Percentiles rank a stretch among this genome's conserved stretches.
These are phyloP conservation scores for Aphelinus atriplicis DNA, from an alignment of 1,140 invertebrate genomes.

Conservation along the genomic window DNA sequence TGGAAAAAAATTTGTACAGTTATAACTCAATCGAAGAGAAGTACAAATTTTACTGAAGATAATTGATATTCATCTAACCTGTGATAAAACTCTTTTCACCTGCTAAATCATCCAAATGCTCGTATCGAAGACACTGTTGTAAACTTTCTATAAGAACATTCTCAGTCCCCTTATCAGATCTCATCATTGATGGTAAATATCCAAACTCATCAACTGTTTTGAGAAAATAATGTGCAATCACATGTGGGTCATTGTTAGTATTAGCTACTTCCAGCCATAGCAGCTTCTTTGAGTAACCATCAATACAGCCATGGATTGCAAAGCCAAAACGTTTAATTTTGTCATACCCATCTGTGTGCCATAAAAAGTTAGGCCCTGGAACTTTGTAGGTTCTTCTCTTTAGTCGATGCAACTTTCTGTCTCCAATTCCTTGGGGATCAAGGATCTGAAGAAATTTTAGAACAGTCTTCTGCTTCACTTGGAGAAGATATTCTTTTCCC, in stretches of 20 bases:
- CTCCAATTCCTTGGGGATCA: constrained; percentile 35
- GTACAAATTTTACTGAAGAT: too few species aligned
- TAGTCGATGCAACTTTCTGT: constrained; percentile 9
- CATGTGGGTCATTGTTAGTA: constrained; percentile 45
- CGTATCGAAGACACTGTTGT: too few species aligned
- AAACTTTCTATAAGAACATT: too few species aligned
- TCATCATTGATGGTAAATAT: constrained; percentile 25
- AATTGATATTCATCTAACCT: too few species aligned
- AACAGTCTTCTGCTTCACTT: constrained; percentile 9
- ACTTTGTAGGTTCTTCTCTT: constrained; percentile 42
- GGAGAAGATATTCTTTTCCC: constrained; percentile 6
- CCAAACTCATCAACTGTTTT: constrained; percentile 41
- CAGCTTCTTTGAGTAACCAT: constrained; percentile 44
- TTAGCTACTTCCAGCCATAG: constrained; percentile 46
- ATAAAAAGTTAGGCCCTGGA: neutral
- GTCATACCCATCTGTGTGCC: constrained; percentile 52
- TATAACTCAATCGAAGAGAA: too few species aligned
- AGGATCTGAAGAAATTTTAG: constrained; percentile 9
- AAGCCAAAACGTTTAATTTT: constrained; percentile 53
- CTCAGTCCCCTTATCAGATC: too few species aligned
- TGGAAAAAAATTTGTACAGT: too few species aligned
- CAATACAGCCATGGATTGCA: constrained; percentile 29
- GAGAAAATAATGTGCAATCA: constrained; percentile 44
- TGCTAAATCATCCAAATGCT: too few species aligned
- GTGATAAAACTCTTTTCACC: too few species aligned